phyloP scores from a whole-genome alignment of 1,140 invertebrate species.

The Dysdera silvatica region DNA sequence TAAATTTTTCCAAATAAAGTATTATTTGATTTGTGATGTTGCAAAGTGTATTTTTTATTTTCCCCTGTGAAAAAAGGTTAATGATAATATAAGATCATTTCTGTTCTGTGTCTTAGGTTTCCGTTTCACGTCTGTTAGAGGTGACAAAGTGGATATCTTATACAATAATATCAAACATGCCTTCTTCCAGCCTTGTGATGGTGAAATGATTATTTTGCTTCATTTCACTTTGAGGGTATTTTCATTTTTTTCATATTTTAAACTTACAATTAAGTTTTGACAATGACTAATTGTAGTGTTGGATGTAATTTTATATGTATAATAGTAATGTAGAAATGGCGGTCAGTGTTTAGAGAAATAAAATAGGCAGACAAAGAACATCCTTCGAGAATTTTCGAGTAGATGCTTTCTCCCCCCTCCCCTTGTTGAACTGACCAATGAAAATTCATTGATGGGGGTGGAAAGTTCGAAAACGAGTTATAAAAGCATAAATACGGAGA shows the following conservation, averaged over 20 bases:
- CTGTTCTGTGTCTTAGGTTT: slow-evolving; percentile 54
- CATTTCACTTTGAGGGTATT: slow-evolving; percentile 93
- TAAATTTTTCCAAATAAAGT: too few species aligned
- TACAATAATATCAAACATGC: slow-evolving; percentile 99
- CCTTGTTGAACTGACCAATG: too few species aligned
- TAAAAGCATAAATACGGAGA: too few species aligned
- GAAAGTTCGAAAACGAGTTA: not conserved
- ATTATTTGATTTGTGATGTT: too few species aligned
- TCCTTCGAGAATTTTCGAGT: too few species aligned
- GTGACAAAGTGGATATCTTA: slow-evolving; percentile 97
- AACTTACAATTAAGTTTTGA: not conserved
- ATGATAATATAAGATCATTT: too few species aligned
- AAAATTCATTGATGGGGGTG: too few species aligned
- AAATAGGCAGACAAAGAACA: too few species aligned
- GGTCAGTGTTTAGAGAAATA: not conserved
- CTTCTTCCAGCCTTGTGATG: slow-evolving; percentile 98
- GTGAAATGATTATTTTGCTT: slow-evolving; percentile 98
- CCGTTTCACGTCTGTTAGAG: slow-evolving; percentile 92
- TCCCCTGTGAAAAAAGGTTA: too few species aligned
- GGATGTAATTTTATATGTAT: too few species aligned
- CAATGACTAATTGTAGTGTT: not conserved
- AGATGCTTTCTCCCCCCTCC: too few species aligned
- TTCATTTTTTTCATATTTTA: slow-evolving; percentile 34
- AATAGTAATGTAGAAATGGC: not conserved
- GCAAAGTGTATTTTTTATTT: too few species aligned